phyloP scores from a whole-genome alignment of 1,140 invertebrate genomes.

The Teleogryllus occipitalis region DNA sequence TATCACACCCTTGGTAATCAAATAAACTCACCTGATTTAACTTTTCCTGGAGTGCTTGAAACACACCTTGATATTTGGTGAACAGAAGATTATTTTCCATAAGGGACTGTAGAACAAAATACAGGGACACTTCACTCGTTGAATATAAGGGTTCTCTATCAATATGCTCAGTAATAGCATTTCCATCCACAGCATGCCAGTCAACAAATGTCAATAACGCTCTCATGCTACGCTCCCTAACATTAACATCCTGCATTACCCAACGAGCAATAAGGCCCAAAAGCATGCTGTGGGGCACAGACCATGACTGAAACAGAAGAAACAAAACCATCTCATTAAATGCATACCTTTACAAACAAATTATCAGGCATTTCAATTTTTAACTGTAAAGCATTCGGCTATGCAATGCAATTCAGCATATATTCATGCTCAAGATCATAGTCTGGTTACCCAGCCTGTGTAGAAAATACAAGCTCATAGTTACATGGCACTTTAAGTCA shows the following conservation, averaged over 20 bases:
- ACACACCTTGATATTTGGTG: constrained; percentile 42
- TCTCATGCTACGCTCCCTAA: constrained; percentile 43
- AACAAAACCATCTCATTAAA: not conserved
- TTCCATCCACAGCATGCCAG: constrained; percentile 38
- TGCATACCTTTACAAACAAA: not conserved
- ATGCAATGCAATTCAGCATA: too few species aligned
- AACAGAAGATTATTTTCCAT: constrained; percentile 46
- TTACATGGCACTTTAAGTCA: too few species aligned
- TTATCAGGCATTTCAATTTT: too few species aligned
- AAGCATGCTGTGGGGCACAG: constrained; percentile 30
- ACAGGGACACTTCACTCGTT: constrained; percentile 43
- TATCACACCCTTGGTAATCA: too few species aligned
- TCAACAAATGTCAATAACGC: constrained; percentile 43
- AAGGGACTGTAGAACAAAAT: constrained; percentile 48
- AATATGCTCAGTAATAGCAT: constrained; percentile 40
- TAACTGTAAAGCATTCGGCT: too few species aligned
- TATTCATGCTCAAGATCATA: too few species aligned
- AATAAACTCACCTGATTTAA: constrained; percentile 33
- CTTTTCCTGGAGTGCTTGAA: constrained; percentile 42
- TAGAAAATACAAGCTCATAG: too few species aligned
- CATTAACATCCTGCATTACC: constrained; percentile 40
- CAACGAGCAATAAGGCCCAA: constrained; percentile 46
- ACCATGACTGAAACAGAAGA: constrained; percentile 28
- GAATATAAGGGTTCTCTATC: constrained; percentile 43
- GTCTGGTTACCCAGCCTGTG: too few species aligned